phyloP scores from a whole-genome alignment of 2,888 invertebrate species.

The Abscondita cerata region DNA sequence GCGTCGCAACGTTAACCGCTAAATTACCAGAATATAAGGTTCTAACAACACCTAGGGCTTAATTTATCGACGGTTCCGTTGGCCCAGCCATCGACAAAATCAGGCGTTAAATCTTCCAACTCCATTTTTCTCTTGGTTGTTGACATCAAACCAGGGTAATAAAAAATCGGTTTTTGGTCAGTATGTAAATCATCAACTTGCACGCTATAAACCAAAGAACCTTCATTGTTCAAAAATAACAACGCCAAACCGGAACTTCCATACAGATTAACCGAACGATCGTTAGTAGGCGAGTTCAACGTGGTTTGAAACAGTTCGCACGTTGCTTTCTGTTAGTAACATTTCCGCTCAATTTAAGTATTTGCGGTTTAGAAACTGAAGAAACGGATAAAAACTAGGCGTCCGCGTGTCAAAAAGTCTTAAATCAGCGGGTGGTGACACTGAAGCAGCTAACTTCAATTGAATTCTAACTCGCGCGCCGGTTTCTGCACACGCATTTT shows the following conservation, averaged over 20 bases:
- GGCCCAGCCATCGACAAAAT: conserved; percentile 61
- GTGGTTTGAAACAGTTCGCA: conserved; percentile 84
- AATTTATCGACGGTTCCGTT: conserved; percentile 80
- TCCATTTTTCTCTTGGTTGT: conserved; percentile 67
- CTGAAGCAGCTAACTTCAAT: conserved; percentile 81
- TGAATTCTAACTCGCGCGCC: conserved; percentile 76
- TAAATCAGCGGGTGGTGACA: conserved; percentile 77
- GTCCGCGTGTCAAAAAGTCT: conserved; percentile 79
- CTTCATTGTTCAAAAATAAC: conserved; percentile 79
- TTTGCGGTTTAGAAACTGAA: conserved; percentile 70
- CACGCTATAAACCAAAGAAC: conserved; percentile 79
- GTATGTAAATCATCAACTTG: conserved; percentile 70
- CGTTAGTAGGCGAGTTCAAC: conserved; percentile 61
- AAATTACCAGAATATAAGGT: conserved; percentile 83
- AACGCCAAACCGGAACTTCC: conserved; percentile 74
- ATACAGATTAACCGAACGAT: conserved; percentile 48
- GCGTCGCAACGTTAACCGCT: conserved; percentile 75
- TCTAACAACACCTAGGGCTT: conserved; percentile 82
- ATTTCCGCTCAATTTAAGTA: conserved; percentile 70
- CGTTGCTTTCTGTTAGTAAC: conserved; percentile 76
- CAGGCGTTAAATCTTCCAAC: conserved; percentile 74
- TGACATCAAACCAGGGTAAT: conserved; percentile 77
- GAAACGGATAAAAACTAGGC: conserved; percentile 74
- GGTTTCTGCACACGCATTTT: conserved; percentile 74
- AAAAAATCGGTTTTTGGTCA: conserved; percentile 62